These are phyloP conservation scores for Drosophila pectinifera DNA, from an alignment of 1,140 invertebrate genomes.

Conservation along the genomic window DNA sequence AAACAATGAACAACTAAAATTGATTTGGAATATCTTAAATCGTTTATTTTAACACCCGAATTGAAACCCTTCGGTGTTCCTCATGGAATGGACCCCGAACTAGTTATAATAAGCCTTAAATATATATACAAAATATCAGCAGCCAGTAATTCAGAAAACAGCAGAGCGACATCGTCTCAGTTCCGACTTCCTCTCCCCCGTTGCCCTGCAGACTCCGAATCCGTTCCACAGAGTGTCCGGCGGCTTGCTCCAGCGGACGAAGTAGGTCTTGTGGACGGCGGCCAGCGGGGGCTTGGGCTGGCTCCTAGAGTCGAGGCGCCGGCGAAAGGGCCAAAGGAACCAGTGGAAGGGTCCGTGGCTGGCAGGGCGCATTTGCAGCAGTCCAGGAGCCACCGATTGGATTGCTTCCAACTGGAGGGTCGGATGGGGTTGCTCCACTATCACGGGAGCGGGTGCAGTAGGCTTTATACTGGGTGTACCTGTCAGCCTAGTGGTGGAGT, in stretches of 20 bases:
- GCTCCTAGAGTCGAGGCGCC: constrained; percentile 10
- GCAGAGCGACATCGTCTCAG: constrained; percentile 75
- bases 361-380: neutral
- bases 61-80: constrained; percentile 11
- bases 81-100: constrained; percentile 1
- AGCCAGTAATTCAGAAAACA: constrained; percentile 49
- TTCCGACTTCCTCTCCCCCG: constrained; percentile 2
- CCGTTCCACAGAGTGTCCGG: constrained; percentile 70
- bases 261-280: constrained; percentile 79
- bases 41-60: constrained; percentile 2
- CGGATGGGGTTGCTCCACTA: constrained; percentile 54
- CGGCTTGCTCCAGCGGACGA: constrained; percentile 75
- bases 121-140: constrained; percentile 41
- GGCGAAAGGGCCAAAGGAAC: constrained; percentile 72
- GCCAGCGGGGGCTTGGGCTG: constrained; percentile 38
- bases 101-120: constrained; percentile 10
- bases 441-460: constrained; percentile 23
- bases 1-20: too few species aligned
- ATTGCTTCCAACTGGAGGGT: constrained; percentile 57
- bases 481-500: constrained; percentile 9
- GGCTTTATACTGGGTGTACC: neutral
- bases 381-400: constrained; percentile 14
- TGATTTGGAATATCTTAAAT: neutral
- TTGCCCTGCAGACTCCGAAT: constrained; percentile 54
- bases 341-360: constrained; percentile 57